These are phyloP conservation scores for Lerista edwardsae DNA, from an alignment of 2,797 vertebrate genomes.

Conservation along the genomic window DNA sequence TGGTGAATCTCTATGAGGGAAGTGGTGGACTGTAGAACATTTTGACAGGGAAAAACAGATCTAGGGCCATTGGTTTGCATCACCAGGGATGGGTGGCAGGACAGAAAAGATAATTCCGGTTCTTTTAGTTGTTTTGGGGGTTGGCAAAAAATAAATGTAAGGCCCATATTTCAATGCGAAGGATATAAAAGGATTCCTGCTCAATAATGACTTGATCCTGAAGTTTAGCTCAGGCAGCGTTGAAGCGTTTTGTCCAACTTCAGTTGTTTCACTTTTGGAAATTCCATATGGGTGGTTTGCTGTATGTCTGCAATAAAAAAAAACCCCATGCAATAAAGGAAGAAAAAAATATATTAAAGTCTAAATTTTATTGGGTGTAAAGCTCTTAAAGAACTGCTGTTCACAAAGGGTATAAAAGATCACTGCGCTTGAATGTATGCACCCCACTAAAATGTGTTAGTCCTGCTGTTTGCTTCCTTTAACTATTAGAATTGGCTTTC, in stretches of 20 bases:
- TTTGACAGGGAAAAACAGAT: neutral
- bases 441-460: slow-evolving; percentile 55
- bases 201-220: neutral
- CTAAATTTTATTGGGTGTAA: slow-evolving; percentile 80
- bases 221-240: neutral
- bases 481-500: slow-evolving; percentile 46
- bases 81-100: neutral
- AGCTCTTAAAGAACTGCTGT: slow-evolving; percentile 77
- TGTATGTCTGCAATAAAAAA: slow-evolving; percentile 73
- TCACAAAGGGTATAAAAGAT: slow-evolving; percentile 67
- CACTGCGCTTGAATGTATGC: slow-evolving; percentile 50
- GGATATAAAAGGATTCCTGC: neutral
- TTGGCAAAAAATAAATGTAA: neutral
- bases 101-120: neutral
- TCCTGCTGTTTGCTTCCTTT: slow-evolving; percentile 69
- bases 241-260: neutral
- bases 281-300: slow-evolving; percentile 74
- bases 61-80: neutral
- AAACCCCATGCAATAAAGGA: slow-evolving; percentile 68
- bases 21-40: neutral
- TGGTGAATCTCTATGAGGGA: neutral
- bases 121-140: neutral
- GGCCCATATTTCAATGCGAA: neutral
- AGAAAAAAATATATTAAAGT: slow-evolving; percentile 69
- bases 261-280: slow-evolving; percentile 58